phyloP scores from a whole-genome alignment of 2,888 invertebrate genomes.

The Tetragonula carbonaria region DNA sequence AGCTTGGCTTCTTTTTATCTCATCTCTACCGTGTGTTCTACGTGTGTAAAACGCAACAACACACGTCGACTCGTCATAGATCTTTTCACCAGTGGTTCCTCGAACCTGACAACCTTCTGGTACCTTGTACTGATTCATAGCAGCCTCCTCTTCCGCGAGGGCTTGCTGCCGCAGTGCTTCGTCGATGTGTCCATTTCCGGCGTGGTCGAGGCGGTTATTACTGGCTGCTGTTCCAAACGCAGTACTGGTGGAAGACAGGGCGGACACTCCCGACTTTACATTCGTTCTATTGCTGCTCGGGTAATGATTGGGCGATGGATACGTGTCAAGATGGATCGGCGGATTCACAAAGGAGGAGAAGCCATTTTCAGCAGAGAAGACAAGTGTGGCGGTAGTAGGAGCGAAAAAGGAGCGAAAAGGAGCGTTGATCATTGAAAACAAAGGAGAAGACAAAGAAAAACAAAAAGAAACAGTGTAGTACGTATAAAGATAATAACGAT shows the following conservation, averaged over 20 bases:
- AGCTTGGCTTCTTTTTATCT: too few relatives aligned
- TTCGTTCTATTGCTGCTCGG: constrained; percentile 92
- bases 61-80: background rate
- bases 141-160: constrained; percentile 97
- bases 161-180: constrained; percentile 94
- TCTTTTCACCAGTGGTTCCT: background rate
- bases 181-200: constrained; percentile 90
- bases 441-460: constrained; percentile 83
- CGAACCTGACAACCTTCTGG: constrained; percentile 16
- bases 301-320: constrained; percentile 76
- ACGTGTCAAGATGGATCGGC: constrained; percentile 53
- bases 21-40: background rate
- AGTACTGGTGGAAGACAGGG: constrained; percentile 93
- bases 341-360: constrained; percentile 59
- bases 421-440: constrained; percentile 82
- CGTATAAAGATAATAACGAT: constrained; percentile 78
- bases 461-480: constrained; percentile 83
- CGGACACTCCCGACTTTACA: constrained; percentile 95
- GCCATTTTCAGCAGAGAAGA: constrained; percentile 63
- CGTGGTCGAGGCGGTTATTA: constrained; percentile 88
- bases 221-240: constrained; percentile 94
- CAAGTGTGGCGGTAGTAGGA: constrained; percentile 70
- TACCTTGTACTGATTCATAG: constrained; percentile 98
- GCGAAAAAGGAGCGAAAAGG: constrained; percentile 73
- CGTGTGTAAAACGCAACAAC: background rate